Base-by-base conservation (phyloP, 2,888 invertebrate genomes). In the Heliconius erato region DNA sequence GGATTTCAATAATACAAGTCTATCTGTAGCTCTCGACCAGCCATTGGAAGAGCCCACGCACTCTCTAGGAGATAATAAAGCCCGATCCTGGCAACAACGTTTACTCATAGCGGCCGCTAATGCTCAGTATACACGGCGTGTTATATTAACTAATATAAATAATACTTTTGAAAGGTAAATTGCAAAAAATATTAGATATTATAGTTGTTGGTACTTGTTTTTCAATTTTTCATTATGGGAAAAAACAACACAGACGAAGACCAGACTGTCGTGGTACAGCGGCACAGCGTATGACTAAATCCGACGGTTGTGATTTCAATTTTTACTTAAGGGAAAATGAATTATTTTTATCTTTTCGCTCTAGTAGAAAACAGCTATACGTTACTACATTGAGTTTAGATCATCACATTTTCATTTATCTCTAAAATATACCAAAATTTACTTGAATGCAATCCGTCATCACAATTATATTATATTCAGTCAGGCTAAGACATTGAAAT, bases 41-140 rank as follows among this genome's bases (percentile, higher is more conserved):
- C 91, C 91, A 1, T 74, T 94, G 81, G 93, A 94, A 85, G 92
- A 92, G 85, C 76, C 82, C 59, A 87, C 82, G 68, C 88, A 85
- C 26, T 80, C 80, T 87, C 87, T 82, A 80, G 90, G 80, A 89
- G 94, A 65, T 94, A 96, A 79, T 67, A 84, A 90, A 65, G 91
- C 93, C 32, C 95, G 96, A 79, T 96, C 97, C 78, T 98, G 98
- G 97, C 98, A 98, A 91, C 97, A 98, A 88, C 96, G 98, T 82
- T 96, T 99, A 86, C 96, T 99, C 71, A 97, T 99, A 84, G 98
- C 98, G 79, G 96, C 98, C 84, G 98, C 99, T 87, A 99, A 99
- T 93, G 98, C 98, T 90, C 97, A 97, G 84, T 98, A 98, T 91
- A 98, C 98, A 11, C 96, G 97, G 81, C 97, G 97, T 84, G 96